Evolutionary conservation across 2,888 invertebrate species (phyloP).

Genomic region (Patella caerulea): DNA sequence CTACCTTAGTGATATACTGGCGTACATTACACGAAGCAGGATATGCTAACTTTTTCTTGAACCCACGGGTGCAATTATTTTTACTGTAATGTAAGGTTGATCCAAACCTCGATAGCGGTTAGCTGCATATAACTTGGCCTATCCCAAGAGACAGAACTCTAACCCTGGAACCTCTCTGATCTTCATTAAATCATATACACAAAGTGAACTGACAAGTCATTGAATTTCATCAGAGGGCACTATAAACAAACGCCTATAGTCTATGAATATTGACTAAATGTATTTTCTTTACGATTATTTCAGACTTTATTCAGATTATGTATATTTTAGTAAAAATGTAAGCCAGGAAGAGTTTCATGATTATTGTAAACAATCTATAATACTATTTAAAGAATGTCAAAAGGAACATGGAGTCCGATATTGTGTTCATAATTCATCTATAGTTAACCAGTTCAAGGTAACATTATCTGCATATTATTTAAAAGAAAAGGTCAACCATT

Average conservation of each 20-base stretch:
- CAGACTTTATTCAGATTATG: slow-evolving; percentile 1
- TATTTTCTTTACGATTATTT: not conserved
- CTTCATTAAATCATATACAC: not conserved
- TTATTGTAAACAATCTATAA: not conserved
- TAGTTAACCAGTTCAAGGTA: not conserved
- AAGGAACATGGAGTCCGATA: not conserved
- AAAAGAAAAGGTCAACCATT: not conserved
- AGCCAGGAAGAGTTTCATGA: not conserved
- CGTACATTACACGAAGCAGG: too few species aligned
- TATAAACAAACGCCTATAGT: not conserved
- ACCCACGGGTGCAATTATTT: too few species aligned
- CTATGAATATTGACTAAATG: not conserved
- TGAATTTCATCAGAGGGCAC: not conserved
- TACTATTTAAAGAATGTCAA: not conserved
- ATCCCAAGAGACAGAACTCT: too few species aligned
- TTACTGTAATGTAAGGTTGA: too few species aligned
- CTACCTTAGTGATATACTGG: too few species aligned
- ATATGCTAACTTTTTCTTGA: too few species aligned
- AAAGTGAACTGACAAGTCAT: not conserved
- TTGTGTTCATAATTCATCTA: not conserved
- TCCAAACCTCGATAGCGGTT: too few species aligned
- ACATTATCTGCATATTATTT: not conserved
- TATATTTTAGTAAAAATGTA: not conserved
- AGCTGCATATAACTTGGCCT: too few species aligned
- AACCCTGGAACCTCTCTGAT: too few species aligned